Evolutionary conservation across 1,140 invertebrate species (phyloP).

Genomic region (Pteromalus puparum): DNA sequence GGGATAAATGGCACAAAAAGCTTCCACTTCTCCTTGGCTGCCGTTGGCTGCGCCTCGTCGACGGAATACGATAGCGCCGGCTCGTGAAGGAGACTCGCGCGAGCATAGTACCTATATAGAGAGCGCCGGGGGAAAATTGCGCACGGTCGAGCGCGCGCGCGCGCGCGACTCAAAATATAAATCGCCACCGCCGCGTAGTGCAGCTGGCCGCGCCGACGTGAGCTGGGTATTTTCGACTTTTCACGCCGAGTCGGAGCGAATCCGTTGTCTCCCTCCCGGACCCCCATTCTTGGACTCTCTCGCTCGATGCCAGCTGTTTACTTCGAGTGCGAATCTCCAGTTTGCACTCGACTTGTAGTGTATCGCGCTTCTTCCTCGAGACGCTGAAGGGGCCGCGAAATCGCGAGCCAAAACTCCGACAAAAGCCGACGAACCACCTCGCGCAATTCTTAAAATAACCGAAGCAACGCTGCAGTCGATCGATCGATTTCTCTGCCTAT

Average conservation of each 20-base stretch:
- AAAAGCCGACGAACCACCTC: not conserved
- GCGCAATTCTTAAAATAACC: not conserved
- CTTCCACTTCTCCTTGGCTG: constrained; percentile 18
- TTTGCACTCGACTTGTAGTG: not conserved
- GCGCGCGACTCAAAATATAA: constrained; percentile 36
- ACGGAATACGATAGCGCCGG: constrained; percentile 26
- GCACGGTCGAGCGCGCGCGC: not conserved
- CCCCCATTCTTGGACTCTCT: not conserved
- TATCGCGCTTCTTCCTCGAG: too few species aligned
- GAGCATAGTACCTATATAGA: too few species aligned
- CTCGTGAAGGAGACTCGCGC: not conserved
- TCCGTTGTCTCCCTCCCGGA: not conserved
- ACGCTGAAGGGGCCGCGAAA: not conserved
- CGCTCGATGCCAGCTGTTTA: not conserved
- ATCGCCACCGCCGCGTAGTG: constrained; percentile 32
- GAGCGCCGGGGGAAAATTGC: constrained; percentile 38
- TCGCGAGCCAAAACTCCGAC: too few species aligned
- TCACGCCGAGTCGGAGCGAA: not conserved
- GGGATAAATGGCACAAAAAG: not conserved
- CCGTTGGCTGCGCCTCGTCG: not conserved
- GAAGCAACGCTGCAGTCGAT: too few species aligned
- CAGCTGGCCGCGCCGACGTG: constrained; percentile 35
- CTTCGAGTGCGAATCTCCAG: not conserved
- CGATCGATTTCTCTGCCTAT: not conserved
- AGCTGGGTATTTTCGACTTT: constrained; percentile 12